Percentiles rank a stretch among this genome's conserved stretches.
phyloP scores from a whole-genome alignment of 2,888 invertebrate species.

The Blastobasis adustella region DNA sequence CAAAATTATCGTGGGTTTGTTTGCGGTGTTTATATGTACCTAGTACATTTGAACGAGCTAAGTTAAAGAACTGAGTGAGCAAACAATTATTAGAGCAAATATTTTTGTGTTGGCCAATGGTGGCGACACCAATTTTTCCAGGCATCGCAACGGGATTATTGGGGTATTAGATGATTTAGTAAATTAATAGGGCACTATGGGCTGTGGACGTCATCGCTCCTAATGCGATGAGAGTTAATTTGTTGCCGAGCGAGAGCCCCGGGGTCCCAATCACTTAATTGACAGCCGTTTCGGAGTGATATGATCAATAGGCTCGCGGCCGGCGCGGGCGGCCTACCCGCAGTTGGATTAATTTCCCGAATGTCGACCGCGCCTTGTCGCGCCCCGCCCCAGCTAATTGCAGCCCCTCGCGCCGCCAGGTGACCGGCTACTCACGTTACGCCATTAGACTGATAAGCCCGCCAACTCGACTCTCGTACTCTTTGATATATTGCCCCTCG shows the following conservation, averaged over 20 bases:
- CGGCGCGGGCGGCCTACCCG: conserved; percentile 25
- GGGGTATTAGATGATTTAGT: no score
- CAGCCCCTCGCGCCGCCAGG: conserved; percentile 53
- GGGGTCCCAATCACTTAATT: conserved; percentile 63
- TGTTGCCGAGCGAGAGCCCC: conserved; percentile 43
- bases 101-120: no score
- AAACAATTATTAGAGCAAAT: no score
- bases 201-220: conserved; percentile 36
- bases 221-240: conserved; percentile 43
- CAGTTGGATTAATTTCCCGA: conserved; percentile 68
- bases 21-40: no score
- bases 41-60: no score
- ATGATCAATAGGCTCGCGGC: conserved; percentile 56
- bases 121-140: no score
- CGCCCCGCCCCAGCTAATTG: conserved; percentile 53
- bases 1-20: no score
- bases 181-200: no score
- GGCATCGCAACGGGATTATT: no score
- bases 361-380: conserved; percentile 66
- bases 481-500: conserved; percentile 41
- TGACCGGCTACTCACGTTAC: conserved; percentile 51
- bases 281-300: conserved; percentile 44
- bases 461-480: conserved; percentile 15
- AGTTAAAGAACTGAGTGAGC: no score
- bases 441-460: conserved; percentile 53